These are phyloP conservation scores for Dermatophagoides farinae DNA, from an alignment of 1,140 invertebrate genomes.

Conservation along the genomic window DNA sequence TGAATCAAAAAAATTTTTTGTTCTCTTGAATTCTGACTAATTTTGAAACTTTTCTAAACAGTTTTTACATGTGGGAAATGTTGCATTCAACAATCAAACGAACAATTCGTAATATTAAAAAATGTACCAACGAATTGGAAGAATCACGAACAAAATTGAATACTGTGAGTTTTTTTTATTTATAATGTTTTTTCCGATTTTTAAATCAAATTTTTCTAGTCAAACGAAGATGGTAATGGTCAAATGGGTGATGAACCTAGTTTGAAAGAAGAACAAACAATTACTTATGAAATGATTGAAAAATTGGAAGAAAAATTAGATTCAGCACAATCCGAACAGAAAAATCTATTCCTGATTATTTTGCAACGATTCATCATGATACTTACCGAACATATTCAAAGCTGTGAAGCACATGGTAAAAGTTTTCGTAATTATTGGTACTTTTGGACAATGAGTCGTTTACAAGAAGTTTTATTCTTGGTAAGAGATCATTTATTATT, in stretches of 20 bases:
- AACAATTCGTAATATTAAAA: constrained; percentile 83
- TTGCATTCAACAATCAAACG: constrained; percentile 84
- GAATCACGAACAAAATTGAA: constrained; percentile 59
- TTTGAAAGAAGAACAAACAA: constrained; percentile 25
- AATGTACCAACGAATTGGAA: constrained; percentile 56
- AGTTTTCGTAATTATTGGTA: constrained; percentile 93
- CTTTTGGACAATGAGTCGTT: constrained; percentile 76
- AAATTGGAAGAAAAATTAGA: constrained; percentile 87
- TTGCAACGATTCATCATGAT: constrained; percentile 93
- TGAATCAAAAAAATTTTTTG: constrained; percentile 19
- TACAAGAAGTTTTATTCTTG: constrained; percentile 82
- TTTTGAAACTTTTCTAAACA: constrained; percentile 22
- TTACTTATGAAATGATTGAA: constrained; percentile 45
- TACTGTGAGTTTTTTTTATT: constrained; percentile 4
- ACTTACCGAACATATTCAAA: constrained; percentile 79
- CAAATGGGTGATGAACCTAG: constrained; percentile 14
- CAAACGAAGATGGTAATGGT: constrained; percentile 1
- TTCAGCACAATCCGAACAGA: constrained; percentile 81
- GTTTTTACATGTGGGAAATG: constrained; percentile 89
- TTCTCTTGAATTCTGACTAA: constrained; percentile 4
- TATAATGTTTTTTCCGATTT: neutral
- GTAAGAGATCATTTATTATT: constrained; percentile 35
- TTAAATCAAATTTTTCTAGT: neutral
- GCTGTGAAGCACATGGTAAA: constrained; percentile 72
- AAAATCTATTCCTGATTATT: constrained; percentile 88